Percentiles rank a stretch among this genome's conserved stretches.
phyloP scores from a whole-genome alignment of 1,140 invertebrate species.

The Neodiprion fabricii region DNA sequence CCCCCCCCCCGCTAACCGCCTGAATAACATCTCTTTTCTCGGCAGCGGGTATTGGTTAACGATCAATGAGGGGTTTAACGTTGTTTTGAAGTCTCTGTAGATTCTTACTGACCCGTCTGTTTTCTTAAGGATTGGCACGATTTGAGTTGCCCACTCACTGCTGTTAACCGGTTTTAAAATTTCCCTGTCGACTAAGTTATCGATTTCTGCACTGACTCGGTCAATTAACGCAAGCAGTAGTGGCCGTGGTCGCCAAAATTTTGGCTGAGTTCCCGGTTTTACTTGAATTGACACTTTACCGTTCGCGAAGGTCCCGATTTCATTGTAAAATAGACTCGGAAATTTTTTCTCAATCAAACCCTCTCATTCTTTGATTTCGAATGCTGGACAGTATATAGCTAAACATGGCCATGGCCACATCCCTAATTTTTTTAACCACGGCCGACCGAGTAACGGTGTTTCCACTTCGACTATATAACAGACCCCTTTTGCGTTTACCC shows the following conservation, averaged over 20 bases:
- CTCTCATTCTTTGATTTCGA: background rate
- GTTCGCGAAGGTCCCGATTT: background rate
- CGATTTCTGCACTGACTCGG: conserved; percentile 4
- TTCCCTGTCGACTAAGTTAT: conserved; percentile 1
- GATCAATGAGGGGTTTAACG: too few relatives aligned
- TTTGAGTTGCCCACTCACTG: background rate
- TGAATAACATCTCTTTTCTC: background rate
- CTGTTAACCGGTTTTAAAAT: conserved; percentile 5
- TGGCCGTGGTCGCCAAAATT: conserved; percentile 11
- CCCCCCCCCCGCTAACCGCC: background rate
- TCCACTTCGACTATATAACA: conserved; percentile 8
- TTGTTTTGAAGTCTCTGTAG: too few relatives aligned
- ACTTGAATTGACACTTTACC: conserved; percentile 10
- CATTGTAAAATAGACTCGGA: background rate
- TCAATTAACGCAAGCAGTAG: conserved; percentile 10
- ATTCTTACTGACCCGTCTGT: too few relatives aligned
- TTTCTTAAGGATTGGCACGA: too few relatives aligned
- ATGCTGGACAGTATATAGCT: background rate
- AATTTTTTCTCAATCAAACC: conserved; percentile 8
- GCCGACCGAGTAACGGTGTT: conserved; percentile 12
- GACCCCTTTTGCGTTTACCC: conserved; percentile 10
- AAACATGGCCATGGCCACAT: conserved; percentile 8
- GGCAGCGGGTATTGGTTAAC: background rate
- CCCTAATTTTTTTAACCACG: conserved; percentile 7
- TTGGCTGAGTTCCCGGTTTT: conserved; percentile 11